These are phyloP conservation scores for Zosterops hypoxanthus DNA, from an alignment of 2,113 vertebrate species.

Conservation along the genomic window DNA sequence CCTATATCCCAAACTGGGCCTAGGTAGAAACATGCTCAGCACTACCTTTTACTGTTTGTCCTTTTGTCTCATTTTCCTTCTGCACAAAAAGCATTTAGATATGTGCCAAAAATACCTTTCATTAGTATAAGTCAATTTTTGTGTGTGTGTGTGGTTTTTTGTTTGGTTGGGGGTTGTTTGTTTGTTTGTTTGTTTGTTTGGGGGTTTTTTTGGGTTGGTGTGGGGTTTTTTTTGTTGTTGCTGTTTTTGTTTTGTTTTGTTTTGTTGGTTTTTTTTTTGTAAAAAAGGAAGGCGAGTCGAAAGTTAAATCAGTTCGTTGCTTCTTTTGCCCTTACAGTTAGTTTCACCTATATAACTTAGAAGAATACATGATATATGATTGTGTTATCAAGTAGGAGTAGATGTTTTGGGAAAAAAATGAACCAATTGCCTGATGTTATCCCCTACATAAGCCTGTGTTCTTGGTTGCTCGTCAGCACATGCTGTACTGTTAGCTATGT, in stretches of 20 bases:
- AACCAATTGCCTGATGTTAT: background rate
- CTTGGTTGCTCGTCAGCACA: background rate
- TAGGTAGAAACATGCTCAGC: background rate
- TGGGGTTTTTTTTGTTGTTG: too few relatives aligned
- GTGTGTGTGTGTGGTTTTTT: too few relatives aligned
- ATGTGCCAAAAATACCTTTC: conserved; percentile 1
- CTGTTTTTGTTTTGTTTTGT: background rate
- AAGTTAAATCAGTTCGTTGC: background rate
- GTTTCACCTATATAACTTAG: background rate
- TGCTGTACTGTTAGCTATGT: background rate
- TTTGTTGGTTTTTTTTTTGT: background rate
- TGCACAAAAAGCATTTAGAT: background rate
- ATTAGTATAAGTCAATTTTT: background rate
- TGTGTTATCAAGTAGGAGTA: background rate
- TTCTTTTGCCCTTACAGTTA: background rate
- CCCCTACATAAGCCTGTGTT: background rate
- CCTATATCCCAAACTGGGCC: background rate
- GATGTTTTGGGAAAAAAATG: background rate
- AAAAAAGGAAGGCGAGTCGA: background rate
- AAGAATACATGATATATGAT: background rate
- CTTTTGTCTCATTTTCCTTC: background rate
- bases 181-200: background rate
- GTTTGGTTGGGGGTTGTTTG: too few relatives aligned
- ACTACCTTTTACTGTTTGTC: background rate
- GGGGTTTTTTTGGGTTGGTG: too few relatives aligned